A percentile compares a stretch with the other conserved stretches of the same genome.
Evolutionary conservation across 1,140 invertebrate species (phyloP).

Genomic region (Apis cerana): DNA sequence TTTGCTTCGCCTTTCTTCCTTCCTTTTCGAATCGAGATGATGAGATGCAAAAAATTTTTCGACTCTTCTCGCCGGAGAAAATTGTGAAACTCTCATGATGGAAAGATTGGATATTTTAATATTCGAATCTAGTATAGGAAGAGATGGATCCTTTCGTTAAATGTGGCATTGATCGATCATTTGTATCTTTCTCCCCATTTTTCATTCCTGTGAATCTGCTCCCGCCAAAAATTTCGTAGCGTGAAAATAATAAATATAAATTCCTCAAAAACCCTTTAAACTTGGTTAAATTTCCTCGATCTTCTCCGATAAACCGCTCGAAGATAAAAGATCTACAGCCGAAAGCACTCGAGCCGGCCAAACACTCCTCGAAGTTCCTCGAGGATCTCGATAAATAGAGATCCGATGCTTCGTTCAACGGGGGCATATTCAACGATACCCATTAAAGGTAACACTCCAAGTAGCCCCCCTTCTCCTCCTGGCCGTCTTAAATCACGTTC

Average conservation of each 20-base stretch:
- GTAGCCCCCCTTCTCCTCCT: background rate
- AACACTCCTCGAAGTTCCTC: background rate
- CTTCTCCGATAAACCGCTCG: background rate
- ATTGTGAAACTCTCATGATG: too few species aligned
- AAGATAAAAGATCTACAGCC: background rate
- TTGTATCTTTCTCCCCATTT: too few species aligned
- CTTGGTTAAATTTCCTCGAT: background rate
- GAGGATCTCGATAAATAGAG: conserved; percentile 4
- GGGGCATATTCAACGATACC: background rate
- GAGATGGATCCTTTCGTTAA: too few species aligned
- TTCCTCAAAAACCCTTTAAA: background rate
- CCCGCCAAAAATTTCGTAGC: too few species aligned
- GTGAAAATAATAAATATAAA: background rate
- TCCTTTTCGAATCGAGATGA: too few species aligned
- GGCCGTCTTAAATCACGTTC: conserved; percentile 19
- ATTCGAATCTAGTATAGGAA: too few species aligned
- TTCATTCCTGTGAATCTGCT: too few species aligned
- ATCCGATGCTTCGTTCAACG: background rate
- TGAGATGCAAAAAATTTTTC: too few species aligned
- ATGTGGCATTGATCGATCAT: too few species aligned
- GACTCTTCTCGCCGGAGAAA: too few species aligned
- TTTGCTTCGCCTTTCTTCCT: too few species aligned
- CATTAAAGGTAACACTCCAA: conserved; percentile 11
- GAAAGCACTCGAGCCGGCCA: background rate
- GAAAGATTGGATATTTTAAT: too few species aligned